Conservation (phyloP, 2,113 vertebrate genomes). For the Scomber japonicus region DNA sequence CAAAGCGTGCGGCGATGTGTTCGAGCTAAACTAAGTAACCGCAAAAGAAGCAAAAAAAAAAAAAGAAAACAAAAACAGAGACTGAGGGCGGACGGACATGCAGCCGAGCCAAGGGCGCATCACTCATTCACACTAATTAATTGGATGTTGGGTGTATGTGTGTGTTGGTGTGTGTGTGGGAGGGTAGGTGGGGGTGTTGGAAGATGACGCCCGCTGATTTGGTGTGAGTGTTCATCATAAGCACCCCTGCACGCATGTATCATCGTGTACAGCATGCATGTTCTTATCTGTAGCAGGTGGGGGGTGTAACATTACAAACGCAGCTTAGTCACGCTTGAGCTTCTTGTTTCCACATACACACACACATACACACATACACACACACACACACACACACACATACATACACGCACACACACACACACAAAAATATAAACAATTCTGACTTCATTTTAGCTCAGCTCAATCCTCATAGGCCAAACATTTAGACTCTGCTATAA, state of each 20-base stretch:
- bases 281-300: slow-evolving; percentile 32
- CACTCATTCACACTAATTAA: slow-evolving; percentile 63
- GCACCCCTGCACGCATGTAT: neutral
- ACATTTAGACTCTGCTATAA: slow-evolving; percentile 57
- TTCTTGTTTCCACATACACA: slow-evolving; percentile 49
- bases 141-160: slow-evolving; percentile 26
- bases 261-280: slow-evolving; percentile 3
- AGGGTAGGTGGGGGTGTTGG: slow-evolving; percentile 16
- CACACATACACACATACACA: too few relatives aligned
- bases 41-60: slow-evolving; percentile 10
- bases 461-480: slow-evolving; percentile 36
- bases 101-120: slow-evolving; percentile 56
- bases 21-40: slow-evolving; percentile 49
- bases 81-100: slow-evolving; percentile 30
- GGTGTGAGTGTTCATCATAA: neutral
- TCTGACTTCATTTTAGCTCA: slow-evolving; percentile 31
- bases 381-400: neutral
- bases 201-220: slow-evolving; percentile 34
- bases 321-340: slow-evolving; percentile 57
- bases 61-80: slow-evolving; percentile 35
- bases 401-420: neutral
- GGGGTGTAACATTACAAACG: slow-evolving; percentile 24
- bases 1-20: slow-evolving; percentile 32
- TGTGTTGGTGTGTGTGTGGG: neutral
- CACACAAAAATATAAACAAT: slow-evolving; percentile 34